Percentiles rank a stretch among this genome's conserved stretches.
These are phyloP conservation scores for Hirudinaria manillensis DNA, from an alignment of 2,888 invertebrate species.

Conservation along the genomic window DNA sequence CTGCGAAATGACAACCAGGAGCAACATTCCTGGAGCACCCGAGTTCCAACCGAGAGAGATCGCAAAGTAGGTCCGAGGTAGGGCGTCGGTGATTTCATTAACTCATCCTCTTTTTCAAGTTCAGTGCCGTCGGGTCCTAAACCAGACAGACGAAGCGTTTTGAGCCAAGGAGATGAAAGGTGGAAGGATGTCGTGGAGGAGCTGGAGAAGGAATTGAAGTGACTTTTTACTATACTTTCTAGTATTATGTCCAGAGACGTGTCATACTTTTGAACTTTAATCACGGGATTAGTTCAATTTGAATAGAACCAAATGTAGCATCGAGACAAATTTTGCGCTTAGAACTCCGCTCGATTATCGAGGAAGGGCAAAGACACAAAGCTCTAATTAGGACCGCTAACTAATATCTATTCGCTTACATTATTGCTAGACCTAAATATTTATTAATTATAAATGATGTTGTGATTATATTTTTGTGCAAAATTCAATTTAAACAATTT, in stretches of 20 bases:
- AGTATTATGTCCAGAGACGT: neutral
- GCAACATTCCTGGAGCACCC: neutral
- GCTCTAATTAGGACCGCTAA: no score
- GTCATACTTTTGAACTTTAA: neutral
- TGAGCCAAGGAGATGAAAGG: conserved; percentile 38
- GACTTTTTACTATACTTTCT: conserved; percentile 15
- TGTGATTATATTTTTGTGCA: no score
- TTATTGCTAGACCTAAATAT: no score
- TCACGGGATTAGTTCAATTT: neutral
- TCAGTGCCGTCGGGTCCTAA: conserved; percentile 4
- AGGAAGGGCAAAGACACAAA: no score
- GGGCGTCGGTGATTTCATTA: neutral
- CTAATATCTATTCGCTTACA: no score
- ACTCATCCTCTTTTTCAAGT: neutral
- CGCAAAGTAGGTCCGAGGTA: neutral
- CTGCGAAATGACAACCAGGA: conserved; percentile 11
- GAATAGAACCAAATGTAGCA: no score
- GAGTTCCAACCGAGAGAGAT: neutral
- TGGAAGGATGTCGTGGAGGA: conserved; percentile 39
- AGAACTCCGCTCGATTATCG: no score
- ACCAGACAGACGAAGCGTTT: conserved; percentile 36
- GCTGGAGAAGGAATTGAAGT: conserved; percentile 37
- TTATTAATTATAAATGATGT: no score
- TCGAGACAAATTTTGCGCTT: no score
- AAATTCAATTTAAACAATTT: no score